These are phyloP conservation scores for Mnemiopsis leidyi DNA, from an alignment of 37 sponge, comb jelly and placozoan species.

Conservation along the genomic window DNA sequence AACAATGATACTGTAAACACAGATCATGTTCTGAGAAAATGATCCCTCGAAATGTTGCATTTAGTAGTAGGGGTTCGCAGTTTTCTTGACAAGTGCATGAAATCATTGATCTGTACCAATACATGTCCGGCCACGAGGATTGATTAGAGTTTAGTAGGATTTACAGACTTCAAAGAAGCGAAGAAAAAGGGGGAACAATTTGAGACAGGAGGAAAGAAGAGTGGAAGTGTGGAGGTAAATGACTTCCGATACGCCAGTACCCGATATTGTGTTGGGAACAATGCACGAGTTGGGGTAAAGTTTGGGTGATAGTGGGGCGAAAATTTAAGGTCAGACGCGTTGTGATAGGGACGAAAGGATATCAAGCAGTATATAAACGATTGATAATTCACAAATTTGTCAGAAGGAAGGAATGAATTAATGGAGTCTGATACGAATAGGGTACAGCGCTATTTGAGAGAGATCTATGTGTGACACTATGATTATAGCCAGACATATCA, in stretches of 20 bases:
- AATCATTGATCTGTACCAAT: neutral
- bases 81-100: neutral
- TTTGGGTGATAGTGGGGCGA: neutral
- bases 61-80: neutral
- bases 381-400: neutral
- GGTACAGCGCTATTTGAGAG: neutral
- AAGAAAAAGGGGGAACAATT: neutral
- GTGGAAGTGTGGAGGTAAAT: neutral
- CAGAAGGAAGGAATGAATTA: neutral
- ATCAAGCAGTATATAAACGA: neutral
- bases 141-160: neutral
- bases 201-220: neutral
- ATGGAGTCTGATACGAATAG: neutral
- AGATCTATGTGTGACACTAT: too few species aligned
- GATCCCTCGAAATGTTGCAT: neutral
- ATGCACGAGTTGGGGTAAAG: neutral
- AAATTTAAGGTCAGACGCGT: neutral
- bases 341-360: neutral
- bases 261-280: neutral
- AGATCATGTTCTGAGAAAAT: neutral
- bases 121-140: neutral
- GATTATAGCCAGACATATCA: too few species aligned
- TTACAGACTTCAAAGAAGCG: neutral
- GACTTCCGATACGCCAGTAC: neutral
- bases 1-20: neutral